Base-by-base conservation (phyloP, 2,113 vertebrate species). In the Lanius collurio region DNA sequence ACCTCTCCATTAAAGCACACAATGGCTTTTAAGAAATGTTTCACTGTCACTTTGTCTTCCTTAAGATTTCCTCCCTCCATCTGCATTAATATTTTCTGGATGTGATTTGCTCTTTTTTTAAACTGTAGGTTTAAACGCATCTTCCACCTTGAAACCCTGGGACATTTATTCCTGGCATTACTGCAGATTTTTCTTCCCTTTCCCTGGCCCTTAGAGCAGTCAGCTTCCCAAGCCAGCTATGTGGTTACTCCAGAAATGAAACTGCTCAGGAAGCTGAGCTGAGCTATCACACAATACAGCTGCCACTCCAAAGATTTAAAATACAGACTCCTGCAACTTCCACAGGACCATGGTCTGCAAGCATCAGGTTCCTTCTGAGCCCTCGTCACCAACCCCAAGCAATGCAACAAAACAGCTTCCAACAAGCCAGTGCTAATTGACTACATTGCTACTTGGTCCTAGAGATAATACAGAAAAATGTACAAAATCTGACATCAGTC, bases 1-100 rank as follows among this genome's bases (percentile, higher is more conserved):
- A 98, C 98, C 98, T 98, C 97, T 93, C 97, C 98, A 98, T 98
- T 98, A 98, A 95, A 80, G 96, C 95, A 92, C 94, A 95, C 96
- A 94, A 96, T 93, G 94, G 97, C 98, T 98, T 98, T 98, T 97
- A 98, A 97, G 96, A 93, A 97, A 98, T 93, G 94, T 92, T 96
- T 95, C 95, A 94, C 93, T 96, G 46, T 97, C 97, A 96, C 95
- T 97, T 97, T 97, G 96, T 94, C 97, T 98, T 98, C 94, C 88
- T 96, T 92, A 95, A 92, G 69, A 83, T 67, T 93, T 92, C 92
- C 85, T 95, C 80, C 50, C 23, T 77, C 86, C 91, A 86, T 73
- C 87, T 95, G 97, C 97, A 97, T 97, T 97, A 98, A 97, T 94
- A 83, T 96, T 96, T 95, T 91, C 91, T 94, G 77, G 79, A 93